These are phyloP conservation scores for Agrotis ipsilon DNA, from an alignment of 2,888 invertebrate species.

Conservation along the genomic window DNA sequence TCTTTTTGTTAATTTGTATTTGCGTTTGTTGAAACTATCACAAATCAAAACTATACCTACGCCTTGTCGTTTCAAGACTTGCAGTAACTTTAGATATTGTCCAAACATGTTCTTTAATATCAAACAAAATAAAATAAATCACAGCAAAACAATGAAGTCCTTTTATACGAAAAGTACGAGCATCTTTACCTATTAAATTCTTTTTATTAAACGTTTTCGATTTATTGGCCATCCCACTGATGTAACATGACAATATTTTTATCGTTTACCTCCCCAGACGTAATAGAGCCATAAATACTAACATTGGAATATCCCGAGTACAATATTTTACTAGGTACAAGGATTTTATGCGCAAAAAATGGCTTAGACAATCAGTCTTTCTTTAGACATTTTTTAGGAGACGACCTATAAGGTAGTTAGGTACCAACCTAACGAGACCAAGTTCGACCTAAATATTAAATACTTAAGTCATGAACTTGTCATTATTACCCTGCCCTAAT, in stretches of 20 bases:
- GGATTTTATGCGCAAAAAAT: slow-evolving; percentile 7
- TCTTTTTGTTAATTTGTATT: too few species aligned
- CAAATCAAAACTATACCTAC: background rate
- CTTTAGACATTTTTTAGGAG: background rate
- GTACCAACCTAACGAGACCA: too few species aligned
- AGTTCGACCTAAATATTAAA: too few species aligned
- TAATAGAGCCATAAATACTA: slow-evolving; percentile 40
- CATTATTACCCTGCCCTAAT: too few species aligned
- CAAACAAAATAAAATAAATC: background rate
- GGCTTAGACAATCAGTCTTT: background rate
- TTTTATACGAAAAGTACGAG: slow-evolving; percentile 7
- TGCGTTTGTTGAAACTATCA: too few species aligned
- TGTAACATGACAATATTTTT: slow-evolving; percentile 33
- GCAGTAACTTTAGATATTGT: background rate
- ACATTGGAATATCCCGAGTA: slow-evolving; percentile 32
- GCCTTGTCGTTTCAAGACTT: background rate
- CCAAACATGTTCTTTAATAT: background rate
- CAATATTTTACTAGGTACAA: slow-evolving; percentile 22
- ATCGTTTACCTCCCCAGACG: slow-evolving; percentile 31
- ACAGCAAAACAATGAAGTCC: background rate
- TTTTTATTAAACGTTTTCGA: background rate
- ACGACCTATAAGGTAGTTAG: too few species aligned
- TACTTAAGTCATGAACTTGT: too few species aligned
- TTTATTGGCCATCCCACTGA: slow-evolving; percentile 20
- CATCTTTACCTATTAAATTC: background rate